Evolutionary conservation across 2,113 vertebrate genomes (phyloP).

Genomic region (Proteles cristata): DNA sequence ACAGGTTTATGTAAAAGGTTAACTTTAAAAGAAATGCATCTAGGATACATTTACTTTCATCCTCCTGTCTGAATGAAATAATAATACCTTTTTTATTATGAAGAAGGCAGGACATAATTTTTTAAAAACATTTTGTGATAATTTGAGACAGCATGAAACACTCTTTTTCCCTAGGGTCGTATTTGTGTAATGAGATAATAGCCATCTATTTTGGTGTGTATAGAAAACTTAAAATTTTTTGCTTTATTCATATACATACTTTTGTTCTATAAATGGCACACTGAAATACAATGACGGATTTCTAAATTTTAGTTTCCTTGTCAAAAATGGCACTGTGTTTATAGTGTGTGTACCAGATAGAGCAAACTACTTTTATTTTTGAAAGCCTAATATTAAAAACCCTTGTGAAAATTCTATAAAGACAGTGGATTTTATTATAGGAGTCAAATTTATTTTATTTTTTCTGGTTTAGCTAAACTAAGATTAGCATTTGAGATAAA

Average conservation of each 20-base stretch:
- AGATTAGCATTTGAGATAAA: background rate
- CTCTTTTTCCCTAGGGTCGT: background rate
- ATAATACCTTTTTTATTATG: background rate
- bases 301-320: conserved; percentile 40
- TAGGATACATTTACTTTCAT: background rate
- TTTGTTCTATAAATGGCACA: background rate
- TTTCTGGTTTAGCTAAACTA: background rate
- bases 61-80: background rate
- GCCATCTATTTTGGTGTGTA: background rate
- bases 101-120: background rate
- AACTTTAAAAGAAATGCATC: background rate
- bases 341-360: background rate
- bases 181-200: background rate
- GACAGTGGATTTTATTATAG: background rate
- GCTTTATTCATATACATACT: background rate
- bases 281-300: background rate
- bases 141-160: background rate
- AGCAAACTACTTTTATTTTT: background rate
- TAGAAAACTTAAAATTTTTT: background rate
- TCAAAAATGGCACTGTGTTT: background rate
- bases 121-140: background rate
- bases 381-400: conserved; percentile 19
- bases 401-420: conserved; percentile 30
- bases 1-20: background rate
- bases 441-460: conserved; percentile 26